These are phyloP conservation scores for Pygoscelis adeliae DNA, from an alignment of 2,113 vertebrate species.

Conservation along the genomic window DNA sequence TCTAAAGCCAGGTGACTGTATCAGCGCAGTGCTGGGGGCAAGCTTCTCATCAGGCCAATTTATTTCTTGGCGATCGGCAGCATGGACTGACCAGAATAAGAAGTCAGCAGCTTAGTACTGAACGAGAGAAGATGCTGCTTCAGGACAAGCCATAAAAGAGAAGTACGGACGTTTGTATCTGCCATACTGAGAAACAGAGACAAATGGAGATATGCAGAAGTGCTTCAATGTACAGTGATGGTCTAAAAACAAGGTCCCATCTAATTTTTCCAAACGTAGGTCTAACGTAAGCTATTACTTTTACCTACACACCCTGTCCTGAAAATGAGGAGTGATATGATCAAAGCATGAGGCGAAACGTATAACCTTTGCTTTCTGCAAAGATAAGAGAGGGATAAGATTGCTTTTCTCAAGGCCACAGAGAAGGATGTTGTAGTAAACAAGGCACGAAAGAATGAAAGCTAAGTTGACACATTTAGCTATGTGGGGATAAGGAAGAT, in stretches of 20 bases:
- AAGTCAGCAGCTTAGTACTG: neutral
- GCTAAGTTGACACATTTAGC: neutral
- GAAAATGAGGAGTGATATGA: neutral
- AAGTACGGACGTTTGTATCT: accelerated
- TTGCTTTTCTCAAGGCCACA: slow-evolving; percentile 18
- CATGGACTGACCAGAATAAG: neutral
- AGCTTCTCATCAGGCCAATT: neutral
- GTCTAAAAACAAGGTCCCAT: neutral
- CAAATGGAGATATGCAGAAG: neutral
- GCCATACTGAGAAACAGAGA: neutral
- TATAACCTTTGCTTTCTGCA: slow-evolving; percentile 31
- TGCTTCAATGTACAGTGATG: accelerated
- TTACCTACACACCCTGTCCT: neutral
- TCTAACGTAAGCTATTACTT: neutral
- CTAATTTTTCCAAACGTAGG: neutral
- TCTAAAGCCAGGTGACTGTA: neutral
- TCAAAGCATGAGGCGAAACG: neutral
- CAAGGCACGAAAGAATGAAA: slow-evolving; percentile 20
- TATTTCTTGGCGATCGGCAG: neutral
- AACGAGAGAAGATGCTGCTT: neutral
- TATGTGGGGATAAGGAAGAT: neutral
- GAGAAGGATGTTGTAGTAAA: slow-evolving; percentile 44
- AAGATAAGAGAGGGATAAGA: slow-evolving; percentile 24
- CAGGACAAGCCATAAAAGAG: neutral
- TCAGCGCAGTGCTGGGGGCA: neutral